A percentile compares a stretch with the other conserved stretches of the same genome.
Conservation (phyloP, 2,113 vertebrate genomes). For the Bettongia penicillata region DNA sequence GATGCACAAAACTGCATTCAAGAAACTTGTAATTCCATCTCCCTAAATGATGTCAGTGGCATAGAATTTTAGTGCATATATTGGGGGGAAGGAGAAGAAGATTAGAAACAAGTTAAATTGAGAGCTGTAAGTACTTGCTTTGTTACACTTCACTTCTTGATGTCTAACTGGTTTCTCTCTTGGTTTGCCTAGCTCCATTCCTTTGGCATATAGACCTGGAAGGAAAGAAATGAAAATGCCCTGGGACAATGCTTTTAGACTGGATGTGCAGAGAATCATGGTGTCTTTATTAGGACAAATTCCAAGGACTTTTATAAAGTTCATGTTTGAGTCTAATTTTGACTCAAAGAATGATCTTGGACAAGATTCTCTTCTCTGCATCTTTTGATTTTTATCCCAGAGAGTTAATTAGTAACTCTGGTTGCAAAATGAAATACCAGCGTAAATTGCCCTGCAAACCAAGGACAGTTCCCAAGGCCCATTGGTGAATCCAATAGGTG, state of each 20-base stretch:
- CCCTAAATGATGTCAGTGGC: not conserved
- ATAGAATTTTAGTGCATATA: not conserved
- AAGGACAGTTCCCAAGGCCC: not conserved
- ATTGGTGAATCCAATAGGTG: not conserved
- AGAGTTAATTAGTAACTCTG: slow-evolving; percentile 23
- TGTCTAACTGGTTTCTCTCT: slow-evolving; percentile 8
- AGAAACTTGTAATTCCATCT: not conserved
- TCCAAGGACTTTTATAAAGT: not conserved
- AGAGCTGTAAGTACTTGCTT: not conserved
- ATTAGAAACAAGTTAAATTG: not conserved
- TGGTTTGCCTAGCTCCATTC: not conserved
- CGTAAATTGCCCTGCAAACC: not conserved
- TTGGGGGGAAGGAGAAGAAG: not conserved
- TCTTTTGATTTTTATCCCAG: not conserved
- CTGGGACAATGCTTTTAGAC: not conserved
- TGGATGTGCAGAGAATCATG: not conserved
- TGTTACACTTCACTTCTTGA: not conserved
- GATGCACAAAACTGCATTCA: not conserved
- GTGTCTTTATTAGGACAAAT: not conserved
- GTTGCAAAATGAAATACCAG: slow-evolving; percentile 5
- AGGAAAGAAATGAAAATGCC: slow-evolving; percentile 34
- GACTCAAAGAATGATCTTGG: not conserved
- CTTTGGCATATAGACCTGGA: slow-evolving; percentile 13
- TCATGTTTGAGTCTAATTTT: slow-evolving; percentile 12
- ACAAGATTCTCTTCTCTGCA: not conserved